Percentiles rank a stretch among this genome's conserved stretches.
Conservation (phyloP, 2,113 vertebrate species). For the Rhadina sibilatrix region DNA sequence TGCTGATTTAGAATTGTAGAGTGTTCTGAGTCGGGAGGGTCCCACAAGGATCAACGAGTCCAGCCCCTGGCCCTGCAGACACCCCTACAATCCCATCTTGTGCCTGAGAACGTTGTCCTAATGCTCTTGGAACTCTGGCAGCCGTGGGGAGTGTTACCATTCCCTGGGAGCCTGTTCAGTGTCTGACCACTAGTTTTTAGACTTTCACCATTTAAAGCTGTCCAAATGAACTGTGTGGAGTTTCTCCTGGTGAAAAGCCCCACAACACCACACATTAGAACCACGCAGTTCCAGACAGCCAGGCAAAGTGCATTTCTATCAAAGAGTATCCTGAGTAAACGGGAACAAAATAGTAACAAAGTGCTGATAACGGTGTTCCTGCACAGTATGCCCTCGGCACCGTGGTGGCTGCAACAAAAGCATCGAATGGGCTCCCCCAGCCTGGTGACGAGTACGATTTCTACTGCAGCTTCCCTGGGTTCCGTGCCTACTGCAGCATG, state of each 20-base stretch:
- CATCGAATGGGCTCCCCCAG: conserved; percentile 85
- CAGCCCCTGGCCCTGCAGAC: background rate
- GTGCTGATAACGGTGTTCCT: rapidly evolving
- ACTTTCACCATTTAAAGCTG: rapidly evolving
- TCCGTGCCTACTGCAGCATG: conserved; percentile 85
- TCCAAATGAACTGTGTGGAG: background rate
- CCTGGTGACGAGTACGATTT: conserved; percentile 92
- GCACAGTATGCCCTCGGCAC: conserved; percentile 85
- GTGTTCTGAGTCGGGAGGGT: background rate
- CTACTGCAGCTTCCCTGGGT: conserved; percentile 91
- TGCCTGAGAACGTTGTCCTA: background rate
- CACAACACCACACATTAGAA: rapidly evolving
- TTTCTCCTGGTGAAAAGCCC: background rate
- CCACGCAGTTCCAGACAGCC: rapidly evolving
- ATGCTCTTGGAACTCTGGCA: background rate
- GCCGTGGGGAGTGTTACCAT: background rate
- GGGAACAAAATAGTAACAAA: background rate
- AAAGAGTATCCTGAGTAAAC: rapidly evolving
- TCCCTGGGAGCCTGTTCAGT: background rate
- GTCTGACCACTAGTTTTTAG: background rate
- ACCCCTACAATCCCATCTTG: too few relatives aligned
- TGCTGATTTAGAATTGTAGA: background rate
- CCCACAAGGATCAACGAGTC: background rate
- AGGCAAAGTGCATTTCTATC: rapidly evolving
- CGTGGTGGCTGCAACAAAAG: conserved; percentile 88